Conservation (phyloP, 2,888 invertebrate genomes). For the Rhodophaea formosa region DNA sequence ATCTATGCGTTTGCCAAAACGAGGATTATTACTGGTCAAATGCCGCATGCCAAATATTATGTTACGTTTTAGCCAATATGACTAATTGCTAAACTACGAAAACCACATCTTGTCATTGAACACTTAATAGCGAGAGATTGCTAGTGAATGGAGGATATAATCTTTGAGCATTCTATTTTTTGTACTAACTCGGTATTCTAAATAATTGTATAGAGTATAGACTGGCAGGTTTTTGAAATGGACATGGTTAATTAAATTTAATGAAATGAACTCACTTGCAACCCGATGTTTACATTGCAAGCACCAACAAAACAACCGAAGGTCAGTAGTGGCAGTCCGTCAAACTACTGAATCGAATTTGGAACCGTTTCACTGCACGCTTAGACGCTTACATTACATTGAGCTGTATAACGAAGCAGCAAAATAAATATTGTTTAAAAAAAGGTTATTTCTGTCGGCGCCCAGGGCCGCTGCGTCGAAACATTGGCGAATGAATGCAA, state of each 20-base stretch:
- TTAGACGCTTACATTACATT: conserved; percentile 17
- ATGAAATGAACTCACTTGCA: not conserved
- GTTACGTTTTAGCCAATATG: not conserved
- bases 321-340: conserved; percentile 8
- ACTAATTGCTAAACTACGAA: not conserved
- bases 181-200: not conserved
- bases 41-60: conserved; percentile 1
- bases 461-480: conserved; percentile 43
- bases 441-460: conserved; percentile 48
- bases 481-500: conserved; percentile 33
- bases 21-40: conserved; percentile 45
- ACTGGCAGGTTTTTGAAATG: not conserved
- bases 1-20: conserved; percentile 53
- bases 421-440: conserved; percentile 41
- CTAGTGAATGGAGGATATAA: not conserved
- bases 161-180: not conserved
- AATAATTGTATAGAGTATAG: not conserved
- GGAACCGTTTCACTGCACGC: conserved; percentile 30
- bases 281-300: not conserved
- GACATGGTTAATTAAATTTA: too few species aligned
- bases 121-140: not conserved
- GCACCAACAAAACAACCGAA: not conserved
- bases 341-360: conserved; percentile 28
- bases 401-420: conserved; percentile 36
- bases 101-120: not conserved